Evolutionary conservation across 2,113 vertebrate genomes (phyloP), one percentile per base, ranked within the genome.

Genomic region (Odontesthes bonariensis): DNA sequence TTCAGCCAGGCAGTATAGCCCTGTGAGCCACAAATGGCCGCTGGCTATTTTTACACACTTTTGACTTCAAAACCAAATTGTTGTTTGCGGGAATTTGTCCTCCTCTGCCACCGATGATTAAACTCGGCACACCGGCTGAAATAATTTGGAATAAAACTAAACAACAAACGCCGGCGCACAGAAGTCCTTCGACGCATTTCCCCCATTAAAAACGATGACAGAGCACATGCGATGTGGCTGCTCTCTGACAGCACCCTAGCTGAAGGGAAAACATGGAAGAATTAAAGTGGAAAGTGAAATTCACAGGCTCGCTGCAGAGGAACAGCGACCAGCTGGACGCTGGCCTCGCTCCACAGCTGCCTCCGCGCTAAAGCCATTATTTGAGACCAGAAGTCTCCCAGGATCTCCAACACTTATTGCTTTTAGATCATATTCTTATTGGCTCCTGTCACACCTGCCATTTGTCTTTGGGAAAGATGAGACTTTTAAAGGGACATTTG

Each of bases 351-450:
- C 78, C 89, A 75, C 90, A 92, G 91, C 89, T 92, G 90, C 78
- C 68, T 70, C 44, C 69, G 74, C 78, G 35, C 75, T 85, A 83
- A 81, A 75, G 86, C 86, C 86, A 84, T 90, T 89, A 88, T 75
- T 72, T 70, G 64, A 52, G 69, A 51, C 32, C 75, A 47, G 67
- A 33, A 57, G 76, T 91, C 90, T 92, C 66, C 54, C 78, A 94
- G 94, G 92, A 82, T 92, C 88, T 87, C 80, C 27, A 69, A 90
- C 88, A 76, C 92, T 94, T 93, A 95, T 86, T 93, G 94, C 93
- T 94, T 94, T 95, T 92, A 95, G 94, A 96, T 95, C 94, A 93
- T 92, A 93, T 91, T 93, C 92, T 82, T 95, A 96, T 95, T 94
- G 95, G 95, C 93, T 94, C 91, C 89, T 94, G 93, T 96, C 93